Percentiles rank a stretch among this genome's conserved stretches.
phyloP scores from a whole-genome alignment of 2,888 invertebrate genomes.

The Xestia sexstrigata region DNA sequence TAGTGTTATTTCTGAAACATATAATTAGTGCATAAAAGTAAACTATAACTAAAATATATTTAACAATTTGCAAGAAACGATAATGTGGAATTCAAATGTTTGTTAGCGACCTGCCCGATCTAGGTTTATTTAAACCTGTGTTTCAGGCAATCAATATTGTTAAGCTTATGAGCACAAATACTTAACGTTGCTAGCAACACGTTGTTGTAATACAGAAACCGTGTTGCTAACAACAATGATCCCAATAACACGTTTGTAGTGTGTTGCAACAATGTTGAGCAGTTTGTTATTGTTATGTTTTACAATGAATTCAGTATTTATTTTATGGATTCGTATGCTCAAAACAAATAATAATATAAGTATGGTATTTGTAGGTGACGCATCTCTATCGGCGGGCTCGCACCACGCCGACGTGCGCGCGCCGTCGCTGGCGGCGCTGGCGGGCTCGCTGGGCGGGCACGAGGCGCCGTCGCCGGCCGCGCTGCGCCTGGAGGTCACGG shows the following conservation, averaged over 20 bases:
- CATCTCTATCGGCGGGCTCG: constrained; percentile 86
- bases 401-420: constrained; percentile 82
- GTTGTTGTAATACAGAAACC: neutral
- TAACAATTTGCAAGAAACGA: no score
- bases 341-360: neutral
- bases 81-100: no score
- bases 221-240: neutral
- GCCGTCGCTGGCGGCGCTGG: constrained; percentile 85
- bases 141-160: no score
- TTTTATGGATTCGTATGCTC: neutral
- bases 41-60: no score
- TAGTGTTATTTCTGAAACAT: no score
- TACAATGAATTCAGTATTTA: neutral
- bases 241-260: neutral
- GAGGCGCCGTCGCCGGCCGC: constrained; percentile 77
- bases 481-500: constrained; percentile 81
- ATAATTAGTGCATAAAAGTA: no score
- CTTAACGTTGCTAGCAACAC: neutral
- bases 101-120: no score
- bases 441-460: constrained; percentile 85
- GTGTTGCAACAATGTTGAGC: neutral
- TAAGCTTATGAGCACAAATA: no score
- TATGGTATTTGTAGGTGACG: constrained; percentile 78
- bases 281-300: neutral
- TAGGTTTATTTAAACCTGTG: no score